Conservation (phyloP, 2,113 vertebrate genomes). For the Ahaetulla prasina region DNA sequence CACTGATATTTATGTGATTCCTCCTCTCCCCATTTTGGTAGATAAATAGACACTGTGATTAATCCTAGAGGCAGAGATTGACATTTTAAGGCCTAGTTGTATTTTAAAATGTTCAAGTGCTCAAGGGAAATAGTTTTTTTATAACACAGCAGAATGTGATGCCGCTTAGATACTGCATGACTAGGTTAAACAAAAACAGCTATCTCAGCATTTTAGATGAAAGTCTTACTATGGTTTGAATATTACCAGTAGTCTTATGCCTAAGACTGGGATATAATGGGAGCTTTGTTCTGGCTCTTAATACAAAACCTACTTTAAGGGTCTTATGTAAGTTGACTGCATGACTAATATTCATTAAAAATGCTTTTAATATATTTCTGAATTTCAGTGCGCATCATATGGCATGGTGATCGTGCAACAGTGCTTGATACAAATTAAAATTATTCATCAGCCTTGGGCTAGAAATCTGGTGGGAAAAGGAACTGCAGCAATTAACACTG, state of each 20-base stretch:
- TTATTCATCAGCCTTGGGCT: background rate
- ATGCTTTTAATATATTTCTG: background rate
- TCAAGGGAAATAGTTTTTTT: background rate
- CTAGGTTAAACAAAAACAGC: background rate
- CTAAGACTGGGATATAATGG: background rate
- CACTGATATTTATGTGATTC: background rate
- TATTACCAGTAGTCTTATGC: background rate
- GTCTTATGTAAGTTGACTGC: background rate
- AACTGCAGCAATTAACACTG: background rate
- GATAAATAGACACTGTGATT: background rate
- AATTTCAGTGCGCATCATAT: background rate
- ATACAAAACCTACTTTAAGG: background rate
- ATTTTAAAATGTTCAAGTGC: background rate
- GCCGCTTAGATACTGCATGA: background rate
- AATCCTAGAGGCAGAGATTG: background rate
- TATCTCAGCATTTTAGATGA: background rate
- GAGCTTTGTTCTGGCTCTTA: background rate
- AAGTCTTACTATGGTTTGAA: background rate
- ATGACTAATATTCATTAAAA: slow-evolving; percentile 1
- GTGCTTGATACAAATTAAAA: background rate
- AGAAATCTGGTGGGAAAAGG: background rate
- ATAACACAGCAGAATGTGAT: background rate
- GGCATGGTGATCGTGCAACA: background rate
- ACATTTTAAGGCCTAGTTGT: background rate
- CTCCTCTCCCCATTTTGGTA: background rate